phyloP scores from a whole-genome alignment of 2,888 invertebrate species.

The Meiosimyza platycephala region DNA sequence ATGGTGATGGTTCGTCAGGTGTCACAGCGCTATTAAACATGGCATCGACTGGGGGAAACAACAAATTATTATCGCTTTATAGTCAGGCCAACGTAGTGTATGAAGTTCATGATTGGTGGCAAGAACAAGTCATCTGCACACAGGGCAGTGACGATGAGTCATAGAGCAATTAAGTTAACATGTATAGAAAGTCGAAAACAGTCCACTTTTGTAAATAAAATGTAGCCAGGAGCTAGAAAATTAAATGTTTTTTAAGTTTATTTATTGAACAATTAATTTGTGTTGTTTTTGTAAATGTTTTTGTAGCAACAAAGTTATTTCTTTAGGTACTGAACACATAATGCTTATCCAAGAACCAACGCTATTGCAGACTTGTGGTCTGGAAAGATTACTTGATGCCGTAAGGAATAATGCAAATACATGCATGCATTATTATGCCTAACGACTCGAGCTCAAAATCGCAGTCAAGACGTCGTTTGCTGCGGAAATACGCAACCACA shows the following conservation, averaged over 20 bases:
- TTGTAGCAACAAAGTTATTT: neutral
- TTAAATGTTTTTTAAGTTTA: neutral
- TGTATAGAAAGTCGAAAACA: neutral
- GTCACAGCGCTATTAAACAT: neutral
- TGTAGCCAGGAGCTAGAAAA: too few species aligned
- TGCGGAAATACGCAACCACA: too few species aligned
- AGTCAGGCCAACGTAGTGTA: constrained; percentile 69
- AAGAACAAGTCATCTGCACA: constrained; percentile 77
- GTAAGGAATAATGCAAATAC: too few species aligned
- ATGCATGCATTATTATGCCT: too few species aligned
- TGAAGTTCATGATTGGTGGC: constrained; percentile 89
- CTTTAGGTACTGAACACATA: too few species aligned
- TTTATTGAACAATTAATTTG: neutral
- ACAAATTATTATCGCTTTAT: constrained; percentile 59
- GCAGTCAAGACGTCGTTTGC: too few species aligned
- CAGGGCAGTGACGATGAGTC: constrained; percentile 74
- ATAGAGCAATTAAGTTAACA: constrained; percentile 36
- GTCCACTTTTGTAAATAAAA: neutral
- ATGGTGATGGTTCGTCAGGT: constrained; percentile 50
- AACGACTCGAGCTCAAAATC: too few species aligned
- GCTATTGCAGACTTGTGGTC: too few species aligned
- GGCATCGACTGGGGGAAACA: constrained; percentile 31
- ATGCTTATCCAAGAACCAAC: too few species aligned
- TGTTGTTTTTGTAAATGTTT: neutral
- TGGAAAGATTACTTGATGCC: too few species aligned